Evolutionary conservation across 2,888 invertebrate species (phyloP).

Genomic region (Schrankia costaestrigalis): DNA sequence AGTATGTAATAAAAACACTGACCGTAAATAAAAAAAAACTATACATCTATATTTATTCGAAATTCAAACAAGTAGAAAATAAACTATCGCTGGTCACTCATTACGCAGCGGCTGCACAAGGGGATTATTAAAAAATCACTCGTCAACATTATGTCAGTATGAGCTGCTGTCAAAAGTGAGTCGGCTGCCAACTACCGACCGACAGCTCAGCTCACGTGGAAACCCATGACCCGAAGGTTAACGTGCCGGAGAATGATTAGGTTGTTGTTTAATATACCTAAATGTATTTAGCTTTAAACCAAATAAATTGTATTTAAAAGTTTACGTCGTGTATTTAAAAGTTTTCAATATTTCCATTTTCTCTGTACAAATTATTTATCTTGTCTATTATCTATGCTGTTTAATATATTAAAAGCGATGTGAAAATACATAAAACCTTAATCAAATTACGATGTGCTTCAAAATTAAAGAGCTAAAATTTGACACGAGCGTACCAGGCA

Average conservation of each 20-base stretch:
- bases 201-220: conserved; percentile 35
- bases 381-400: too few species aligned
- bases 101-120: conserved; percentile 32
- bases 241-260: conserved; percentile 41
- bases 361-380: too few species aligned
- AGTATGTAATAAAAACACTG: too few species aligned
- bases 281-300: too few species aligned
- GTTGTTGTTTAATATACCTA: conserved; percentile 31
- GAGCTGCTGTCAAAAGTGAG: conserved; percentile 65
- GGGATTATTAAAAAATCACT: conserved; percentile 57
- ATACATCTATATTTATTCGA: conserved; percentile 4
- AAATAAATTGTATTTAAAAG: too few species aligned
- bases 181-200: conserved; percentile 61
- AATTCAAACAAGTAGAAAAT: conserved; percentile 14
- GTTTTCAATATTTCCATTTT: too few species aligned
- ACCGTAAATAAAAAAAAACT: conserved; percentile 3
- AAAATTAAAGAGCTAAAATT: conserved; percentile 26
- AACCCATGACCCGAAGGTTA: conserved; percentile 44
- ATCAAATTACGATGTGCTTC: conserved; percentile 13
- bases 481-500: conserved; percentile 26
- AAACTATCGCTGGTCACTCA: conserved; percentile 15
- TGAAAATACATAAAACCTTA: too few species aligned
- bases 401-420: too few species aligned
- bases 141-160: conserved; percentile 69
- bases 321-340: too few species aligned